Percentiles rank a stretch among this genome's conserved stretches.
phyloP scores from a whole-genome alignment of 2,888 invertebrate genomes.

The Volucella inanis region DNA sequence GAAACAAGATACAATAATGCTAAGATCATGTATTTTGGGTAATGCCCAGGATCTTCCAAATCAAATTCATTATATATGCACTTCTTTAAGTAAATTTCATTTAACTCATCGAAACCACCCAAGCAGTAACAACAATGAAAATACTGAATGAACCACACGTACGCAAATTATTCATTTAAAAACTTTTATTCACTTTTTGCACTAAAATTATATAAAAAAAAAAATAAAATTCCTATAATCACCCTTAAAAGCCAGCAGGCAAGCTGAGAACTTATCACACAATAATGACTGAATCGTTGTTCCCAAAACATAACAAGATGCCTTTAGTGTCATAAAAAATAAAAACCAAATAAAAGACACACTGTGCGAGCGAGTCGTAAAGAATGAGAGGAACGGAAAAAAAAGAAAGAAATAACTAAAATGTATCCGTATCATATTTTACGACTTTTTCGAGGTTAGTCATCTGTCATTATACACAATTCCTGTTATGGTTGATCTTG shows the following conservation, averaged over 20 bases:
- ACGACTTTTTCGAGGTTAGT: conserved; percentile 71
- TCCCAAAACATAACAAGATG: conserved; percentile 71
- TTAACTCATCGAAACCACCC: conserved; percentile 40
- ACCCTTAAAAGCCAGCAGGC: conserved; percentile 71
- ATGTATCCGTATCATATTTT: conserved; percentile 66
- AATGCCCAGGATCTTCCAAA: conserved; percentile 3
- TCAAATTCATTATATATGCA: conserved; percentile 35
- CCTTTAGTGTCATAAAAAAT: conserved; percentile 76
- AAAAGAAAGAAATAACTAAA: conserved; percentile 29
- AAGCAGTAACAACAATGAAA: conserved; percentile 31
- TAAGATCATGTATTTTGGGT: no score
- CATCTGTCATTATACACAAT: conserved; percentile 69
- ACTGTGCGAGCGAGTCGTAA: conserved; percentile 35
- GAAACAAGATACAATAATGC: no score
- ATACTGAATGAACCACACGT: conserved; percentile 34
- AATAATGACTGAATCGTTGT: conserved; percentile 65
- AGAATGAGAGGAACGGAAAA: conserved; percentile 19
- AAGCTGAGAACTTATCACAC: conserved; percentile 72
- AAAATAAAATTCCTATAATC: conserved; percentile 70
- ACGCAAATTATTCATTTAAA: conserved; percentile 27
- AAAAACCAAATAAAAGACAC: conserved; percentile 70
- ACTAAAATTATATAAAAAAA: conserved; percentile 11
- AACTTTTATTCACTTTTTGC: conserved; percentile 9
- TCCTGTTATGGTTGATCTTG: conserved; percentile 42
- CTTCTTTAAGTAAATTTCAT: conserved; percentile 46